Evolutionary conservation across 2,113 vertebrate species (phyloP).

Genomic region (Taxidea taxus): DNA sequence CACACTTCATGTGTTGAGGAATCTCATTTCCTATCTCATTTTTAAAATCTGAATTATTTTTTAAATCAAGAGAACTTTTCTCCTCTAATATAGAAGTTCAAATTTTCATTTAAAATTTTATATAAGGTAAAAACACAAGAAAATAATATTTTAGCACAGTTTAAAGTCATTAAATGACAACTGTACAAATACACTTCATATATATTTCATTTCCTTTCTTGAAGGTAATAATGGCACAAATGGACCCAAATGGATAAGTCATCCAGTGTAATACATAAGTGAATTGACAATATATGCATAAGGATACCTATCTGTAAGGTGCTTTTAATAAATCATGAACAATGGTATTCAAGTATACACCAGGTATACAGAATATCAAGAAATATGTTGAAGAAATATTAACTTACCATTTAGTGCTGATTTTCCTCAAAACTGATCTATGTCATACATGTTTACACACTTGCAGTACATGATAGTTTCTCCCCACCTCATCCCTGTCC

Average conservation of each 20-base stretch:
- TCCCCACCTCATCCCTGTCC: background rate
- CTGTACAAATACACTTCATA: background rate
- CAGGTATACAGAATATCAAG: background rate
- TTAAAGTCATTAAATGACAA: background rate
- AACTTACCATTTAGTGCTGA: background rate
- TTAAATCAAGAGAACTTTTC: background rate
- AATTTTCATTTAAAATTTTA: constrained; percentile 11
- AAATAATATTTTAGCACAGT: background rate
- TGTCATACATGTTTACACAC: background rate
- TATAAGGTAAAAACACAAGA: background rate
- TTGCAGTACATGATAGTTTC: background rate
- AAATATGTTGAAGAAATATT: background rate
- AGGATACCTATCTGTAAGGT: too few relatives aligned
- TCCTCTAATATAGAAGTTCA: background rate
- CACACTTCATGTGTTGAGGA: background rate
- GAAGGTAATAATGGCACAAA: background rate
- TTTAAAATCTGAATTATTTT: background rate
- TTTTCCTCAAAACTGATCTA: background rate
- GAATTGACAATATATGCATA: background rate
- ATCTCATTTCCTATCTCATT: background rate
- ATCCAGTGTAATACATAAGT: background rate
- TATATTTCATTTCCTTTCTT: background rate
- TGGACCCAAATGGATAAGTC: background rate
- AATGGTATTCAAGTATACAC: background rate
- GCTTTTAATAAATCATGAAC: background rate